Conservation (phyloP, 2,888 invertebrate genomes). For the Hemicrepidius hirtus region DNA sequence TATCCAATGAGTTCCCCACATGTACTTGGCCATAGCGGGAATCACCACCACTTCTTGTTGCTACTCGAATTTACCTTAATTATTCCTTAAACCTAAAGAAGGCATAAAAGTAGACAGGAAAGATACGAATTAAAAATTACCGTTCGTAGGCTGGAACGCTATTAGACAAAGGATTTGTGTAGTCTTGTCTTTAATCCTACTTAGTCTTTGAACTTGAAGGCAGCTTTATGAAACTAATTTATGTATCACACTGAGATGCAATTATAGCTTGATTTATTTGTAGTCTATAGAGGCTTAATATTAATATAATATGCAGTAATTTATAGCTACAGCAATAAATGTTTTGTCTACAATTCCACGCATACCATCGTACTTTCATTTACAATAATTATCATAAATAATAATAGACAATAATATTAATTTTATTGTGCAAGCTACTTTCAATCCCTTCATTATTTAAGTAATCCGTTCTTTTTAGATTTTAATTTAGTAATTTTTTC, state of each 20-base stretch:
- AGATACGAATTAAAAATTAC: conserved; percentile 17
- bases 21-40: conserved; percentile 28
- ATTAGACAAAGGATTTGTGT: conserved; percentile 13
- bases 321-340: conserved; percentile 10
- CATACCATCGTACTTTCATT: background rate
- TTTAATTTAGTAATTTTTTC: too few relatives aligned
- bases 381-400: conserved; percentile 5
- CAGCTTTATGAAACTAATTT: conserved; percentile 49
- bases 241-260: conserved; percentile 52
- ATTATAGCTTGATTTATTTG: conserved; percentile 51
- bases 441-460: too few relatives aligned
- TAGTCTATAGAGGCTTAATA: conserved; percentile 18
- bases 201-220: conserved; percentile 20
- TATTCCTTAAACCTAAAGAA: conserved; percentile 1
- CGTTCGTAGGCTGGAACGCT: conserved; percentile 10
- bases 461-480: too few relatives aligned
- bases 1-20: background rate
- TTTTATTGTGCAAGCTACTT: too few relatives aligned
- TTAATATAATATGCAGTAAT: conserved; percentile 11
- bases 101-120: conserved; percentile 2
- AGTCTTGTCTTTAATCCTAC: conserved; percentile 10
- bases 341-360: conserved; percentile 25
- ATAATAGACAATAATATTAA: background rate
- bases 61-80: conserved; percentile 30
- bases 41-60: conserved; percentile 1